These are phyloP conservation scores for Lycaon pictus DNA, from an alignment of 2,113 vertebrate genomes.

Conservation along the genomic window DNA sequence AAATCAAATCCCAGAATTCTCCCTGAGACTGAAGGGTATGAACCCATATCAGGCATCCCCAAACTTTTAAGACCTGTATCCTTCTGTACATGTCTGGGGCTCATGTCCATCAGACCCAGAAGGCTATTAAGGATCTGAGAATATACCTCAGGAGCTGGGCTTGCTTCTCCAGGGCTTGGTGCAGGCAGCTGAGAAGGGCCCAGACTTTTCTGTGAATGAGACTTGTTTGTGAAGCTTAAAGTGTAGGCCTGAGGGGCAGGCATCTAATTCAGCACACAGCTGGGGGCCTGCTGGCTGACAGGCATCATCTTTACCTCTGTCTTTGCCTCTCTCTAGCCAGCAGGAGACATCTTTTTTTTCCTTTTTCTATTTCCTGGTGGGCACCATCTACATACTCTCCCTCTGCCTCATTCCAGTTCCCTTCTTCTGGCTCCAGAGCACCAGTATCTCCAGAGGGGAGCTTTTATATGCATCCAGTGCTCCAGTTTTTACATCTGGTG, in stretches of 20 bases:
- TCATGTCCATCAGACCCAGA: not conserved
- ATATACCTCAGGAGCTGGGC: not conserved
- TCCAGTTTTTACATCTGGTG: not conserved
- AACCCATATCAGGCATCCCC: not conserved
- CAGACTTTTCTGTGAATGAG: not conserved
- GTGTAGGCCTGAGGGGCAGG: not conserved
- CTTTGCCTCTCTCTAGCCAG: not conserved
- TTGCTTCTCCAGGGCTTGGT: too few species aligned
- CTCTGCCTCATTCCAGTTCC: not conserved
- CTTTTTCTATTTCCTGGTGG: not conserved
- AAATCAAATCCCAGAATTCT: not conserved
- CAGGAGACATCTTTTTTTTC: not conserved
- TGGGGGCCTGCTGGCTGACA: not conserved
- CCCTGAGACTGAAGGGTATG: not conserved
- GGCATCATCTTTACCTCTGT: not conserved
- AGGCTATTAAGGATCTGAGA: not conserved
- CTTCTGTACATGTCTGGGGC: too few species aligned
- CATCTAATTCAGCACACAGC: not conserved
- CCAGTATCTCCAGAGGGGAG: not conserved
- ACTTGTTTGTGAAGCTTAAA: not conserved
- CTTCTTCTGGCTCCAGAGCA: not conserved
- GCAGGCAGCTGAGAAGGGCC: not conserved
- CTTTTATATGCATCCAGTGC: not conserved
- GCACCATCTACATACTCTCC: too few species aligned
- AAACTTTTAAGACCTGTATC: not conserved